phyloP scores from a whole-genome alignment of 2,113 vertebrate species.

The Rhinopomastus cyanomelas region DNA sequence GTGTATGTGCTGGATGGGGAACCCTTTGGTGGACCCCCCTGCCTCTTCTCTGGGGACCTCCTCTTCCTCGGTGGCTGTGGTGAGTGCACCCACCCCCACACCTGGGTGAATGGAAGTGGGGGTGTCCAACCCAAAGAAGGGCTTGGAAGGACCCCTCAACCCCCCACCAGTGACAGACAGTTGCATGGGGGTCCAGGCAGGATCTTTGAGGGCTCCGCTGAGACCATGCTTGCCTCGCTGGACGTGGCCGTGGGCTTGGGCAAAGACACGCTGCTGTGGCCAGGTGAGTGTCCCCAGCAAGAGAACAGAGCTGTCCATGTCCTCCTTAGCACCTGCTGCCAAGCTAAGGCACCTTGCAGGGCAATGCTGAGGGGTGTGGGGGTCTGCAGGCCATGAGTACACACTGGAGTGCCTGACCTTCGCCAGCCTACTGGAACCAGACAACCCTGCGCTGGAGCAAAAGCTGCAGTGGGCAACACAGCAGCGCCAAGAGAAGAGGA shows the following conservation, averaged over 20 bases:
- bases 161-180: neutral
- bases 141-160: neutral
- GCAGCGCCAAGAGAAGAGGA: slow-evolving; percentile 84
- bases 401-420: slow-evolving; percentile 93
- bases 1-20: slow-evolving; percentile 89
- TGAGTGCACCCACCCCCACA: slow-evolving; percentile 43
- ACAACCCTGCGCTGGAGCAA: slow-evolving; percentile 80
- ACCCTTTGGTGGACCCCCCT: slow-evolving; percentile 78
- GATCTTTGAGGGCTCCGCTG: slow-evolving; percentile 91
- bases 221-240: slow-evolving; percentile 92
- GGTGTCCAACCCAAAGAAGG: neutral
- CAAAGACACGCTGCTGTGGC: slow-evolving; percentile 91
- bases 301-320: neutral
- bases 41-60: slow-evolving; percentile 95
- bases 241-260: slow-evolving; percentile 83
- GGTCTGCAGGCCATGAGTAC: slow-evolving; percentile 88
- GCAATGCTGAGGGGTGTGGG: fast-evolving
- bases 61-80: slow-evolving; percentile 97
- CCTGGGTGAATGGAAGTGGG: neutral
- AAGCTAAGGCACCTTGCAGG: fast-evolving
- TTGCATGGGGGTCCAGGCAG: slow-evolving; percentile 75
- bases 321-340: neutral
- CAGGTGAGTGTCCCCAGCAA: slow-evolving; percentile 74
- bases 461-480: slow-evolving; percentile 87
- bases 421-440: slow-evolving; percentile 86